Evolutionary conservation across 2,888 invertebrate genomes (phyloP).

Genomic region (Drosophila austrosaltans): DNA sequence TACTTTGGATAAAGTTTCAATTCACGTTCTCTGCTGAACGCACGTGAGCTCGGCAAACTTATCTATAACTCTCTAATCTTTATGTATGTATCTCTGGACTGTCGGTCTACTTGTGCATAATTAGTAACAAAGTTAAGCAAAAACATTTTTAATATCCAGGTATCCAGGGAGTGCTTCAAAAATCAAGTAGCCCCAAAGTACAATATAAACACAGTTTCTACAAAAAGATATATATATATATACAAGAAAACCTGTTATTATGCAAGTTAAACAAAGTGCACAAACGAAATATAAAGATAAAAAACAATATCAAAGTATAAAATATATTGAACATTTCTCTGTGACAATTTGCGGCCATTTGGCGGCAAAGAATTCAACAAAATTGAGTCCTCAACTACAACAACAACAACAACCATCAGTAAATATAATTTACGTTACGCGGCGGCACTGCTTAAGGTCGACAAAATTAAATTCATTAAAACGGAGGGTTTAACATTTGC

Average conservation of each 20-base stretch:
- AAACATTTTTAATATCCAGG: not conserved
- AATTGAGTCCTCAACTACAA: constrained; percentile 59
- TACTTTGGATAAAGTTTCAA: not conserved
- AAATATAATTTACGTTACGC: constrained; percentile 64
- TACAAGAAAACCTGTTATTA: constrained; percentile 9
- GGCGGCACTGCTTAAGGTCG: constrained; percentile 73
- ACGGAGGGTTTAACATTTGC: constrained; percentile 84
- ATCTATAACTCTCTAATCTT: not conserved
- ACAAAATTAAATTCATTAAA: constrained; percentile 82
- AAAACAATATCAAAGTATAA: constrained; percentile 47
- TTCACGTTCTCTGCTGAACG: not conserved
- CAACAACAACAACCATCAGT: constrained; percentile 37
- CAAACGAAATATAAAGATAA: constrained; percentile 26
- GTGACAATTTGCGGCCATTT: constrained; percentile 53
- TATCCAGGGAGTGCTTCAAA: not conserved
- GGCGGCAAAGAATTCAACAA: constrained; percentile 62
- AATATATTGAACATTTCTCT: constrained; percentile 34
- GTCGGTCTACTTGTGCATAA: not conserved
- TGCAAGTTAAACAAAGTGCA: constrained; percentile 20
- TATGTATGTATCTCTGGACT: not conserved
- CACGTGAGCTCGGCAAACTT: not conserved
- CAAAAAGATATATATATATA: not conserved
- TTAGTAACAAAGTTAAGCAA: not conserved
- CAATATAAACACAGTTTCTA: not conserved
- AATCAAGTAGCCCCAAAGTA: not conserved